Evolutionary conservation across 30 jellyfish, hydroid and myxozoan species (phyloP).

Genomic region (Euphysa ruthae): DNA sequence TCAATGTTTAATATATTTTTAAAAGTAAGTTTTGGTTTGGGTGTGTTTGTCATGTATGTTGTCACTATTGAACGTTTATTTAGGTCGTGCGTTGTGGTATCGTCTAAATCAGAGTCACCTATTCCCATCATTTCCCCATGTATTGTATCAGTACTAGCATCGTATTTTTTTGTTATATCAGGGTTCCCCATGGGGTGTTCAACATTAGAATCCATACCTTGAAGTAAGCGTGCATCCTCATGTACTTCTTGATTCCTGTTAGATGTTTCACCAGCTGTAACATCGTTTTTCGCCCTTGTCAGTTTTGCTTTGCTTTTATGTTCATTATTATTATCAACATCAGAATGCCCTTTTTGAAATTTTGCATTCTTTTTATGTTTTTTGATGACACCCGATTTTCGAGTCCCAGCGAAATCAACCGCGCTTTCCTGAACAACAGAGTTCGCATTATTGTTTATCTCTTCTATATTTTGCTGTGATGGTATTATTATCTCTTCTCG

Average conservation of each 20-base stretch:
- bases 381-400: neutral
- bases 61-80: neutral
- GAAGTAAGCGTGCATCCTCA: constrained; percentile 13
- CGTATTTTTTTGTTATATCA: constrained; percentile 60
- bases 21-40: constrained; percentile 2
- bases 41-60: constrained; percentile 16
- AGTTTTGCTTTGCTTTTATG: constrained; percentile 2
- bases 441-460: neutral
- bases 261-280: neutral
- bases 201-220: constrained; percentile 87
- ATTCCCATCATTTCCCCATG: constrained; percentile 86
- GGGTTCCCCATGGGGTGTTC: constrained; percentile 80
- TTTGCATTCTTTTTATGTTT: neutral
- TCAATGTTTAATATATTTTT: constrained; percentile 4
- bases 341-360: neutral
- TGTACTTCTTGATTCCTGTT: constrained; percentile 6
- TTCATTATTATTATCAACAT: neutral
- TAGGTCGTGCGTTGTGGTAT: neutral
- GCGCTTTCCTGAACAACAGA: neutral
- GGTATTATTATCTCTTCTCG: constrained; percentile 29
- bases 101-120: constrained; percentile 15
- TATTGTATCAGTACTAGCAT: constrained; percentile 47
- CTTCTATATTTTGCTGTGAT: neutral
- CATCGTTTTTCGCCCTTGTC: constrained; percentile 25
- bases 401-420: neutral